A percentile compares a stretch with the other conserved stretches of the same genome.
Evolutionary conservation across 1,140 invertebrate species (phyloP).

Genomic region (Cataglyphis hispanica): DNA sequence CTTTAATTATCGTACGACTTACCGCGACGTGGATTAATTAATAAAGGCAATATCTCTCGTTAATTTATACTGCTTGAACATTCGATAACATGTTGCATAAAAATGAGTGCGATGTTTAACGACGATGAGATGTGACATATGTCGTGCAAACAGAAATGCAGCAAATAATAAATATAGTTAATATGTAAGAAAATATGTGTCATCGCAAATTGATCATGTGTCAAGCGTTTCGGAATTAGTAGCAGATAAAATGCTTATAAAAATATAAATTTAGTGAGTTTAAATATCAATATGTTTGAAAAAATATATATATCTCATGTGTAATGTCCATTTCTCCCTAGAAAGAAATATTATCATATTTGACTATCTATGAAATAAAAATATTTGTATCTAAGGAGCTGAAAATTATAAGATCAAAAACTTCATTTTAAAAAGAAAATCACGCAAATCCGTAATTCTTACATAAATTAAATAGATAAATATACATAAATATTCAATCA

Average conservation of each 20-base stretch:
- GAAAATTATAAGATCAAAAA: not conserved
- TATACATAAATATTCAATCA: not conserved
- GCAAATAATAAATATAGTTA: slow-evolving; percentile 27
- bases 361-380: not conserved
- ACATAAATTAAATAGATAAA: slow-evolving; percentile 9
- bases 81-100: slow-evolving; percentile 23
- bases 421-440: not conserved
- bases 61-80: not conserved
- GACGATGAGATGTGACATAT: slow-evolving; percentile 22
- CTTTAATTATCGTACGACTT: slow-evolving; percentile 42
- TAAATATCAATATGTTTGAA: not conserved
- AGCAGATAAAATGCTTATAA: not conserved
- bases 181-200: slow-evolving; percentile 23
- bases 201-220: not conserved
- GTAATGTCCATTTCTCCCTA: not conserved
- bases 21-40: slow-evolving; percentile 37
- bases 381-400: not conserved
- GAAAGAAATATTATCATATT: not conserved
- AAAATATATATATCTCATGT: not conserved
- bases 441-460: not conserved
- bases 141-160: slow-evolving; percentile 14
- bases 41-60: slow-evolving; percentile 37
- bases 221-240: not conserved
- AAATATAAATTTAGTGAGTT: not conserved
- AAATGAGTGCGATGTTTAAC: slow-evolving; percentile 50